phyloP scores from a whole-genome alignment of 2,113 vertebrate species.

The Actinemys pallida region DNA sequence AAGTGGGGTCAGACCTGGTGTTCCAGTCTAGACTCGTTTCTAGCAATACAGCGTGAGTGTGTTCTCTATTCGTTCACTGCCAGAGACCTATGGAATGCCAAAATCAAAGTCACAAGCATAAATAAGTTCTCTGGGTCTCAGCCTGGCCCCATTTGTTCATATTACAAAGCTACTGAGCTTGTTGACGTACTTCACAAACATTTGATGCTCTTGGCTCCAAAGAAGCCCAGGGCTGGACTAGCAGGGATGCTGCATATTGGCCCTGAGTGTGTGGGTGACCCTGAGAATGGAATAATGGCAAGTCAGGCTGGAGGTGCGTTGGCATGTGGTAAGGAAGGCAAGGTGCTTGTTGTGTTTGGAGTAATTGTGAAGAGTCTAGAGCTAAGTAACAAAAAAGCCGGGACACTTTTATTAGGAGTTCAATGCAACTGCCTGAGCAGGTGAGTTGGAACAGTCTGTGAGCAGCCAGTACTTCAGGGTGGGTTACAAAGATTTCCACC shows the following conservation, averaged over 20 bases:
- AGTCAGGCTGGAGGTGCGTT: accelerated
- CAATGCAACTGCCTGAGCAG: not conserved
- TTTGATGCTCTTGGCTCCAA: not conserved
- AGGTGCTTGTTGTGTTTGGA: accelerated
- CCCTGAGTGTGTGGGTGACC: not conserved
- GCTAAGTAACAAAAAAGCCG: not conserved
- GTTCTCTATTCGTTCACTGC: accelerated
- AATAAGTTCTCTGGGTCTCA: not conserved
- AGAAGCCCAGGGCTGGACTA: not conserved
- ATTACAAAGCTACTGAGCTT: not conserved
- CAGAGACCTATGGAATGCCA: accelerated
- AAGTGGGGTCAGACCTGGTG: not conserved
- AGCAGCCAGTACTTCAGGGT: not conserved
- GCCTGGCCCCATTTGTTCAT: not conserved
- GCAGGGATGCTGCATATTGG: not conserved
- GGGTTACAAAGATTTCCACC: not conserved
- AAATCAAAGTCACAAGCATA: not conserved
- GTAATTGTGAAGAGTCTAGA: not conserved
- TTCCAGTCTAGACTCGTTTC: not conserved
- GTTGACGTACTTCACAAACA: not conserved
- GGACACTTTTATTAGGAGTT: not conserved
- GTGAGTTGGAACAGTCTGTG: not conserved
- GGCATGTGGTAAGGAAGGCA: not conserved
- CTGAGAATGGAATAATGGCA: not conserved
- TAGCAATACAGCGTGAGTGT: not conserved